These are phyloP conservation scores for Chaenodraco wilsoni DNA, from an alignment of 2,797 vertebrate genomes.

Conservation along the genomic window DNA sequence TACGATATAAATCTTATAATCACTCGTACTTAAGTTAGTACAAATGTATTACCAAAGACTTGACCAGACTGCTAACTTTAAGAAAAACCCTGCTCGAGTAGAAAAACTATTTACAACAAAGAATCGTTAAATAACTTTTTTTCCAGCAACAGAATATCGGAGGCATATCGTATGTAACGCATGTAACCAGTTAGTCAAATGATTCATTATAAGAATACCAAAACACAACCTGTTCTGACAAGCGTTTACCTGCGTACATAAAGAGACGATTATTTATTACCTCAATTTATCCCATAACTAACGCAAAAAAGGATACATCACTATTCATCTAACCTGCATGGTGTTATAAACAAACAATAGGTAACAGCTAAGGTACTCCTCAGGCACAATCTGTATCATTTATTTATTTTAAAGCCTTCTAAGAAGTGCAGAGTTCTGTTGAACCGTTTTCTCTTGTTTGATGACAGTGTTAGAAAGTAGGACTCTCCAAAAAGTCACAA, in stretches of 20 bases:
- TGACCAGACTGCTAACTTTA: background rate
- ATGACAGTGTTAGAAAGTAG: slow-evolving; percentile 22
- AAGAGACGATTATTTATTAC: slow-evolving; percentile 7
- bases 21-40: no score
- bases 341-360: background rate
- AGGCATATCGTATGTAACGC: slow-evolving; percentile 16
- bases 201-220: slow-evolving; percentile 15
- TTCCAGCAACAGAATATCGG: slow-evolving; percentile 9
- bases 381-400: background rate
- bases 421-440: slow-evolving; percentile 1
- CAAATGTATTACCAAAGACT: slow-evolving; percentile 2
- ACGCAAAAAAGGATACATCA: slow-evolving; percentile 2
- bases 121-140: background rate
- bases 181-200: background rate
- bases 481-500: slow-evolving; percentile 20
- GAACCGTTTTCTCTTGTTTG: background rate
- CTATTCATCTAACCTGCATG: slow-evolving; percentile 3
- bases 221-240: slow-evolving; percentile 18
- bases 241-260: slow-evolving; percentile 10
- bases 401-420: background rate
- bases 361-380: background rate
- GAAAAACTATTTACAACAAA: background rate
- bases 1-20: slow-evolving; percentile 8
- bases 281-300: background rate
- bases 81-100: background rate